phyloP scores from a whole-genome alignment of 2,113 vertebrate genomes.

The Ellobius talpinus region DNA sequence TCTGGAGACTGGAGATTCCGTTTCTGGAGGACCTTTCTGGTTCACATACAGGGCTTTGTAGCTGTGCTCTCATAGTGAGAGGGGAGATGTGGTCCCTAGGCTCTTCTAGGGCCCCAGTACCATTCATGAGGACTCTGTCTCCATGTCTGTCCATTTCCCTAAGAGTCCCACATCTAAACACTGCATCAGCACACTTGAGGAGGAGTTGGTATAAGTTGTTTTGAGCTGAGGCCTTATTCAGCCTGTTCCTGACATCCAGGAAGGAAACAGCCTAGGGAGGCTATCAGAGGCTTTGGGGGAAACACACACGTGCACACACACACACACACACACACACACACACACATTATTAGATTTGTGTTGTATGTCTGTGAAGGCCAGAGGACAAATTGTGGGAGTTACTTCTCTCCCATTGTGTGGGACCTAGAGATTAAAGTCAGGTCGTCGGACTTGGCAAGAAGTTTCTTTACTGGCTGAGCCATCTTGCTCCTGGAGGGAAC shows the following conservation, averaged over 20 bases:
- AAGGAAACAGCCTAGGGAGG: background rate
- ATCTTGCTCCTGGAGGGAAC: background rate
- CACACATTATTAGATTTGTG: no score
- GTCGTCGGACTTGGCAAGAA: background rate
- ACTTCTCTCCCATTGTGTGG: background rate
- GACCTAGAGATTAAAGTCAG: background rate
- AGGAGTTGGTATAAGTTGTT: no score
- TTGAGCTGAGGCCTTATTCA: background rate
- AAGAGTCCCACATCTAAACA: background rate
- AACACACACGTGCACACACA: fast-evolving
- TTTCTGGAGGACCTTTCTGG: background rate
- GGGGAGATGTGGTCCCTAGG: no score
- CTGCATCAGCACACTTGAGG: no score
- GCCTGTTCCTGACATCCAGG: fast-evolving
- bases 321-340: no score
- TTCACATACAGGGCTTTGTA: background rate
- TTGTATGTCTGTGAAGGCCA: background rate
- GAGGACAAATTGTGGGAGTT: background rate
- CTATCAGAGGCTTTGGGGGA: background rate
- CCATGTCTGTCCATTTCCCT: background rate
- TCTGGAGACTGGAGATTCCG: background rate
- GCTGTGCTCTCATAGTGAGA: background rate
- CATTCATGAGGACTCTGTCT: background rate
- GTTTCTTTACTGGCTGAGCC: background rate
- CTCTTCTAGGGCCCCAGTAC: background rate